These are phyloP conservation scores for Tipula vernalis DNA, from an alignment of 2,888 invertebrate genomes.

Conservation along the genomic window DNA sequence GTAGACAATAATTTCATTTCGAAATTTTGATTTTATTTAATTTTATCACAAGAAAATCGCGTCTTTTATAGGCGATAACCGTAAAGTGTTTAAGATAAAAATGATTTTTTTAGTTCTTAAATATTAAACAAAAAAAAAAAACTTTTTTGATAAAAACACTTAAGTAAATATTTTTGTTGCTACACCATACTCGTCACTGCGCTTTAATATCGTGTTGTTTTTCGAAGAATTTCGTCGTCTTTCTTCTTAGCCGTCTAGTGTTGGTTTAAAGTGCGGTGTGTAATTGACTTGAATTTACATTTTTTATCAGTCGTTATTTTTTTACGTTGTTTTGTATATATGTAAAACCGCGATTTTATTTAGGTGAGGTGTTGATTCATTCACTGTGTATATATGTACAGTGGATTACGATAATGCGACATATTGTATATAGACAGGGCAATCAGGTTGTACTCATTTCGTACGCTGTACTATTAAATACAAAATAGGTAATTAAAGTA, in stretches of 20 bases:
- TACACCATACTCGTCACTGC: background rate
- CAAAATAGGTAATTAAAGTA: background rate
- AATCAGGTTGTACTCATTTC: no score
- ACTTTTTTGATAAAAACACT: background rate
- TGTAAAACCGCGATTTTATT: background rate
- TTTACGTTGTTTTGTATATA: background rate
- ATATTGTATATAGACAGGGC: no score
- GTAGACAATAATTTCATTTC: background rate
- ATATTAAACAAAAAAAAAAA: background rate
- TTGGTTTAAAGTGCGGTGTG: background rate
- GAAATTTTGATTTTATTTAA: background rate
- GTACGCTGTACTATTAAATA: background rate
- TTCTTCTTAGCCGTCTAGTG: background rate
- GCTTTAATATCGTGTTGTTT: no score
- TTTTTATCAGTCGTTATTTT: background rate
- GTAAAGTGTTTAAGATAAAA: background rate
- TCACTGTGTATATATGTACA: background rate
- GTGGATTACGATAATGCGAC: no score
- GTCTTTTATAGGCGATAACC: background rate
- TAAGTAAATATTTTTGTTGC: background rate
- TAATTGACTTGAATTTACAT: background rate
- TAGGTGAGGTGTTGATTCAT: background rate
- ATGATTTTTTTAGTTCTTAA: background rate
- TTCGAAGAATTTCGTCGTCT: no score
- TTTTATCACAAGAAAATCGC: background rate